Evolutionary conservation across 2,113 vertebrate species (phyloP), one percentile per base, ranked within the genome.

Genomic region (Gadus macrocephalus): DNA sequence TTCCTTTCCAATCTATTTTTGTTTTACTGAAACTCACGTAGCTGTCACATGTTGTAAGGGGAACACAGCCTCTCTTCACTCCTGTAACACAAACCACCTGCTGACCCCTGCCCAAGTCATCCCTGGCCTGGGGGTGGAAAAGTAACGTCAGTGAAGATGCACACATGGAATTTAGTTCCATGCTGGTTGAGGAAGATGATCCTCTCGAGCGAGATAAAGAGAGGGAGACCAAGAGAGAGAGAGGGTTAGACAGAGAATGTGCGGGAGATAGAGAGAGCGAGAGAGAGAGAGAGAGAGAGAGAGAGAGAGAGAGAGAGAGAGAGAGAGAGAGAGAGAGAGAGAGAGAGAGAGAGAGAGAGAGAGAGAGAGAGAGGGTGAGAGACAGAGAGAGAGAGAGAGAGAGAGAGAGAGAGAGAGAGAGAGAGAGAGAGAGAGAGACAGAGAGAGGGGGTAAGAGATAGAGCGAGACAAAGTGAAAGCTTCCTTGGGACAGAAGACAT

Each of bases 61-160:
- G 31, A 35, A 35, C 69, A 72, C 77, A 25, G 28, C 67, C 76
- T 79, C 70, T 77, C 86, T 22, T 66, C 77, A 79, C 75, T 70
- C 49, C 69, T 69, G 68, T 70, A 83, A 81, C 78, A 76, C 75
- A 70, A 83, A 80, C 81, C 83, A 88, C 83, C 79, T 82, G 74
- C 68, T 78, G 62, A 67, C 75, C 60, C 49, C 8, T 53, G 66
- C 22, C 55, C 49, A 15, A 42, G 68, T 72, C 69, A 55, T 53
- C 35, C 68, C 12, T 9, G 42, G 9, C 42, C 12, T 14, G 42
- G 42, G 42, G 42, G 42, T 12, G 42, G 2, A 14, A 80, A 84
- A 83, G 75, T 74, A 82, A 69, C 68, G 77, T 31, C 71, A 69
- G 59, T 74, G 71, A 79, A 77, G 75, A 76, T 58, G 38, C 71